Evolutionary conservation across 2,888 invertebrate genomes (phyloP).

Genomic region (Cryptops parisi): DNA sequence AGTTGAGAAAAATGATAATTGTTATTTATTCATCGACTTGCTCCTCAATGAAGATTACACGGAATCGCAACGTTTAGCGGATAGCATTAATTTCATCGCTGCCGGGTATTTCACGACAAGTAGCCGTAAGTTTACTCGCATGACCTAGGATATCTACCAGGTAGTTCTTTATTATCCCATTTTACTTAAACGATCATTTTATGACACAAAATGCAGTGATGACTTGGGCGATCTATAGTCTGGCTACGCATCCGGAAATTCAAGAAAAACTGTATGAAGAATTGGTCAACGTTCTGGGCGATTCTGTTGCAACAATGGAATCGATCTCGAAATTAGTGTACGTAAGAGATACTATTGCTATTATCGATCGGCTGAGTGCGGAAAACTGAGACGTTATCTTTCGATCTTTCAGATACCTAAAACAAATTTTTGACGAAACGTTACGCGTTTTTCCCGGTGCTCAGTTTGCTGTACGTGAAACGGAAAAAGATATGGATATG

Average conservation of each 20-base stretch:
- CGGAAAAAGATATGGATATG: conserved; percentile 6
- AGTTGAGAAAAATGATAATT: not conserved
- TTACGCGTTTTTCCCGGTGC: conserved; percentile 7
- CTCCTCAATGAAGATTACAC: conserved; percentile 6
- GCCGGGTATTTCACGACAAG: conserved; percentile 7
- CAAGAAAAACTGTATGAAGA: conserved; percentile 6
- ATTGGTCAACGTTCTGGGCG: not conserved
- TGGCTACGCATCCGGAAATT: conserved; percentile 1
- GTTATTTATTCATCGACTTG: not conserved
- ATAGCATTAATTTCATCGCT: conserved; percentile 1
- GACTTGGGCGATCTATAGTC: conserved; percentile 1
- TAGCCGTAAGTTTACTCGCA: too few species aligned
- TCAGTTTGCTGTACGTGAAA: conserved; percentile 1
- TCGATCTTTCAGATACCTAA: not conserved
- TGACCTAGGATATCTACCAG: too few species aligned
- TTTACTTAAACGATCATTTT: too few species aligned
- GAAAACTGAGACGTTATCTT: not conserved
- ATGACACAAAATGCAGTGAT: too few species aligned
- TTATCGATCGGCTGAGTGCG: not conserved
- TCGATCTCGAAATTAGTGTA: not conserved
- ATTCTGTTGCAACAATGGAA: too few species aligned
- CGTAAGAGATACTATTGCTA: not conserved
- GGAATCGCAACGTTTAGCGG: conserved; percentile 3
- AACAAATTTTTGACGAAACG: conserved; percentile 6
- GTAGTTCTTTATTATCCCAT: too few species aligned